Base-by-base conservation (phyloP, 2,888 invertebrate species). In the Melanchra persicariae region DNA sequence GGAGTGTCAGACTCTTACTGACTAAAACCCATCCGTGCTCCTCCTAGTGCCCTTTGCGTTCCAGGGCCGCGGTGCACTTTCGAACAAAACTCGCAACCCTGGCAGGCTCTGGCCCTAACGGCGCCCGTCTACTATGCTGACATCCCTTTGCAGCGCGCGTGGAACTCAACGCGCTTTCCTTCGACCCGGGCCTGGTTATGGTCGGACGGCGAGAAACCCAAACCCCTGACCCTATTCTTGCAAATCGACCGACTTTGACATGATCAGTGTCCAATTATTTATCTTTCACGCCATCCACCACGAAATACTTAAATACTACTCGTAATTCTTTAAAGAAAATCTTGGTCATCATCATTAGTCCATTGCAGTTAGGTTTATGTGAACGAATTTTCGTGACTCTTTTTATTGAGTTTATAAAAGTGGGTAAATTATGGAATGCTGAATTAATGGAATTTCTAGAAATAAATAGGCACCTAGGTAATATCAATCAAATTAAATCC, bases 201-300 rank as follows among this genome's bases (percentile, higher is more conserved):
- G n/a, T n/a, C n/a, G n/a, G n/a, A n/a, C n/a, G n/a, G n/a, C n/a
- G n/a, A n/a, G n/a, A n/a, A n/a, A n/a, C n/a, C n/a, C n/a, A n/a
- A n/a, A n/a, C 12, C 7, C 7, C 17, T 54, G 54, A 19, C 30
- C 52, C 26, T 2, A 30, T 66, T 40, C 22, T 30, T 51, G 22
- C 19, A 19, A 5, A 30, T 51, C 17, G 17, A 22, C 15, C 5
- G n/a, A 12, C n/a, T 24, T 24, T 26, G 24, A 2, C n/a, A n/a
- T 34, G 24, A 45, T 34, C 37, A 22, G 10, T 37, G 30, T 30
- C 22, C 15, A 70, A 70, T 62, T 74, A 52, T 74, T 52, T 52
- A 45, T 70, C 26, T 37, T 70, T 45, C 26, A 62, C 5, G 43
- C 1, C 15, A 30, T 40, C 22, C 15, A 19, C 5, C 7, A 15